Percentiles rank a stretch among this genome's conserved stretches.
Conservation (phyloP, 2,113 vertebrate species). For the Pteropus alecto region DNA sequence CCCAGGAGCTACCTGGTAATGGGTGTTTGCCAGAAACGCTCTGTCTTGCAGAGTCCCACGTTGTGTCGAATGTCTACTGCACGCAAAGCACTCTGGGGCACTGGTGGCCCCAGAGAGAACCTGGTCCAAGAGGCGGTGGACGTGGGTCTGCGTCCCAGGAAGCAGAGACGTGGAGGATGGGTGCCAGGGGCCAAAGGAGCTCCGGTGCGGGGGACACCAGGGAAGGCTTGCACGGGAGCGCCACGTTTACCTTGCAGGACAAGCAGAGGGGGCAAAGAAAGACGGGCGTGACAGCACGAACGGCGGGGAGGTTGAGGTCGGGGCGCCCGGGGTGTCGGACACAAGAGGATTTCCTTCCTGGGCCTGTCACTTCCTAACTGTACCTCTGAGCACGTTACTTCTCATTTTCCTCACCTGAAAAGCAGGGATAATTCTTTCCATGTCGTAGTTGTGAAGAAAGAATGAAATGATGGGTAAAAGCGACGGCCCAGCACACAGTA, state of each 20-base stretch:
- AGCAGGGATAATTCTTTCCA: background rate
- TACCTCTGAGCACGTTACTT: background rate
- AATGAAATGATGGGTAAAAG: background rate
- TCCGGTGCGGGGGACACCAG: background rate
- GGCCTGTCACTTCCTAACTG: background rate
- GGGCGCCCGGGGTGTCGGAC: accelerated
- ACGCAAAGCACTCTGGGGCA: background rate
- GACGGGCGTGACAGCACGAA: background rate
- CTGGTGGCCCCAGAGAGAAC: background rate
- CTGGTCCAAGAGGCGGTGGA: background rate
- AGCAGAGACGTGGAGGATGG: background rate
- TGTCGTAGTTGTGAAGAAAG: background rate
- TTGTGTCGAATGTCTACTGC: no score
- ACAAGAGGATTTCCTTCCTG: background rate
- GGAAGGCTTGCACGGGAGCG: background rate
- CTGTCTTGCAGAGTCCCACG: background rate
- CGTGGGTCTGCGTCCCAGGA: background rate
- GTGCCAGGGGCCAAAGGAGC: accelerated
- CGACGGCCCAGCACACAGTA: background rate
- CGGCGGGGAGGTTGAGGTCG: background rate
- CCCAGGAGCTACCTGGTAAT: background rate
- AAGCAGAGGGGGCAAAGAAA: background rate
- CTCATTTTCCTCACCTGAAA: background rate
- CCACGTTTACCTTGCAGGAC: background rate
- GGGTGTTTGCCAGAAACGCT: background rate